Evolutionary conservation across 1,140 invertebrate species (phyloP).

Genomic region (Eumaeus atala): DNA sequence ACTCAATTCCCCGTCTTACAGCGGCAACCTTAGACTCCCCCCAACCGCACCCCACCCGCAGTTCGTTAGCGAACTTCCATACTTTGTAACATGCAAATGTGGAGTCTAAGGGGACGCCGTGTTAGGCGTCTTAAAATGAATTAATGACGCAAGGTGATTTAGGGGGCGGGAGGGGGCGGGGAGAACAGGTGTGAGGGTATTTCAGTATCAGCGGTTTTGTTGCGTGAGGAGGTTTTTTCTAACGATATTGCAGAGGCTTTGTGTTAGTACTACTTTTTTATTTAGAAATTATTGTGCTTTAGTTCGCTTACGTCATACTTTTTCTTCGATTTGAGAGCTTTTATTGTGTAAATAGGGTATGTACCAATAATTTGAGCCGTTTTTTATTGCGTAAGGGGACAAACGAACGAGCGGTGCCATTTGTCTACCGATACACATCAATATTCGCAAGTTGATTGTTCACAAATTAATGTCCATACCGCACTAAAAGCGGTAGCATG

Average conservation of each 20-base stretch:
- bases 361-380: too few species aligned
- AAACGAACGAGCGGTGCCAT: too few species aligned
- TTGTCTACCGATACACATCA: too few species aligned
- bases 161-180: conserved; percentile 23
- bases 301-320: too few species aligned
- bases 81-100: conserved; percentile 74
- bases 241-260: neutral
- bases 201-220: too few species aligned
- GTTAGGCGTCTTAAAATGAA: conserved; percentile 71
- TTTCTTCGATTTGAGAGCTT: too few species aligned
- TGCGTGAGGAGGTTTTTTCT: neutral
- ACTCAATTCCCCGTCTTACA: conserved; percentile 66
- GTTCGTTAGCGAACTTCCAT: conserved; percentile 71
- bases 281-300: too few species aligned
- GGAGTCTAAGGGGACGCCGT: conserved; percentile 49
- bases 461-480: too few species aligned
- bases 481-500: too few species aligned
- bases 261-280: neutral
- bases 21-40: conserved; percentile 51
- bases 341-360: too few species aligned
- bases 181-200: conserved; percentile 5
- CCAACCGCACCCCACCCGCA: conserved; percentile 31
- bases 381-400: too few species aligned
- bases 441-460: too few species aligned
- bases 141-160: conserved; percentile 68